Evolutionary conservation across 2,113 vertebrate genomes (phyloP).

Genomic region (Cricetomys ansorgei): DNA sequence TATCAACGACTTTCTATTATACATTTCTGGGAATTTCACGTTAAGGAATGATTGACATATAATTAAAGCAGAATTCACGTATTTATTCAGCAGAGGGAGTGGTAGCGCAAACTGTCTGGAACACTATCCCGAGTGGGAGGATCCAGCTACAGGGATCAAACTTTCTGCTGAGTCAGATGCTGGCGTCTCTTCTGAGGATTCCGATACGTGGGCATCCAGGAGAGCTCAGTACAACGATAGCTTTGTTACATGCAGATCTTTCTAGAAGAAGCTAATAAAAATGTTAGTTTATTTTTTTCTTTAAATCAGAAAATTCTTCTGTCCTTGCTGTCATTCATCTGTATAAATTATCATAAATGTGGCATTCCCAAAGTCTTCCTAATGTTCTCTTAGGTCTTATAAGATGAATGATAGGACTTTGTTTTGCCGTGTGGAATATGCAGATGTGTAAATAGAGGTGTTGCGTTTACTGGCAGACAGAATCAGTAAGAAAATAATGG

Average conservation of each 20-base stretch:
- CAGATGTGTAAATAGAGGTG: background rate
- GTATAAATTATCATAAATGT: conserved; percentile 12
- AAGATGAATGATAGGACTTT: conserved; percentile 24
- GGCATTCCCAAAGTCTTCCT: background rate
- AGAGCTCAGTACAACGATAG: background rate
- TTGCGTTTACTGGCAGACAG: background rate
- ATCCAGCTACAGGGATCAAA: conserved; percentile 64
- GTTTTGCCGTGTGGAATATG: background rate
- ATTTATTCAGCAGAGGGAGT: conserved; percentile 76
- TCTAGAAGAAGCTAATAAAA: background rate
- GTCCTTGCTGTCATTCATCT: conserved; percentile 4
- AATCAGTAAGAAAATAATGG: background rate
- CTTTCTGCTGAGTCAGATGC: conserved; percentile 76
- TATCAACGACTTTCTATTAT: conserved; percentile 11
- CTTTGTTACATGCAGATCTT: background rate
- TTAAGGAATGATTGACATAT: conserved; percentile 51
- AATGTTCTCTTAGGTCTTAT: background rate
- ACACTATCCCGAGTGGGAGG: conserved; percentile 76
- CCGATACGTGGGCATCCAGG: background rate
- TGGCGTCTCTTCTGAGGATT: conserved; percentile 64
- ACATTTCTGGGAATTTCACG: conserved; percentile 56
- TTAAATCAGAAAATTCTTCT: conserved; percentile 50
- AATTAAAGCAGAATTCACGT: conserved; percentile 57
- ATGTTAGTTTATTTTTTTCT: background rate
- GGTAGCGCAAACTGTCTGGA: conserved; percentile 69